These are phyloP conservation scores for Okamejei kenojei DNA, from an alignment of 2,797 vertebrate species.

Conservation along the genomic window DNA sequence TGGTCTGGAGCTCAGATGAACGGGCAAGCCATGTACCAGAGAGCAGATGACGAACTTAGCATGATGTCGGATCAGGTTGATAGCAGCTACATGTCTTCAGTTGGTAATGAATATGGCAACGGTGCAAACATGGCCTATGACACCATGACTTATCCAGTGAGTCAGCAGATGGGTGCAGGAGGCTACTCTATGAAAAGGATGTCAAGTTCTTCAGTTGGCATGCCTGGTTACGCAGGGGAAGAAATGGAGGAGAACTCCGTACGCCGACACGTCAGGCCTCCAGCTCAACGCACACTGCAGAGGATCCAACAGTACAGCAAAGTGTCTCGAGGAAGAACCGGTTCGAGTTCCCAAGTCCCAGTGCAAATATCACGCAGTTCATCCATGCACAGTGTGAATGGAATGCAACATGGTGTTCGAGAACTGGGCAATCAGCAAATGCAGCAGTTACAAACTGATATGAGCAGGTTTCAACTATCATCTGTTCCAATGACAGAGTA, in stretches of 20 bases:
- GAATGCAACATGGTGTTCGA: background rate
- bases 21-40: background rate
- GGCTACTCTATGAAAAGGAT: background rate
- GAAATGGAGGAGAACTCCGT: background rate
- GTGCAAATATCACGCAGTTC: background rate
- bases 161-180: background rate
- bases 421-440: background rate
- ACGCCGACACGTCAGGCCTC: background rate
- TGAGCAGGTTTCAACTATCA: background rate
- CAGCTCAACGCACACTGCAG: slow-evolving; percentile 21
- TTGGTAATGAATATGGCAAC: background rate
- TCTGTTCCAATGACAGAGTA: background rate
- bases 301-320: background rate
- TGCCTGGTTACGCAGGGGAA: background rate
- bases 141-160: background rate
- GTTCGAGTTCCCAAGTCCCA: background rate
- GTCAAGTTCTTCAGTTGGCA: background rate
- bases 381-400: background rate
- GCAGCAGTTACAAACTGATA: background rate
- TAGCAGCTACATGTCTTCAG: background rate
- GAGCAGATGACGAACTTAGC: background rate
- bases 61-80: slow-evolving; percentile 1
- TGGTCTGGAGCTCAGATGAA: background rate
- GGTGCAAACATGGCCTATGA: background rate
- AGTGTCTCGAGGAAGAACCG: background rate